phyloP scores from a whole-genome alignment of 92 coral and sea anemone species.

The Phenganax stokvisi region DNA sequence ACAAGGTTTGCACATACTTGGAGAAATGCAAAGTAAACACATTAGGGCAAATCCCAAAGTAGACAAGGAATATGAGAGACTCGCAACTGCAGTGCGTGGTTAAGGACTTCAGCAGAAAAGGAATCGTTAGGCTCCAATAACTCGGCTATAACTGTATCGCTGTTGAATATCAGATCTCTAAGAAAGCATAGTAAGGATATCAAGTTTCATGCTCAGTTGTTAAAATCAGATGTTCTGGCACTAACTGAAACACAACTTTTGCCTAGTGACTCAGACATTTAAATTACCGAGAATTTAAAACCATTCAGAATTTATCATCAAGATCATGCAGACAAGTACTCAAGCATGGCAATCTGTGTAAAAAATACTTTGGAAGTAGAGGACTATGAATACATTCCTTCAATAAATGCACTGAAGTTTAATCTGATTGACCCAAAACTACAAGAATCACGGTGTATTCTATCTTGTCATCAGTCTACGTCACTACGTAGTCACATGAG shows the following conservation, averaged over 20 bases:
- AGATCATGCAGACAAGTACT: slow-evolving; percentile 1
- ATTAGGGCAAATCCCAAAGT: not conserved
- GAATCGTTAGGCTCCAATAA: too few species aligned
- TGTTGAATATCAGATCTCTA: not conserved
- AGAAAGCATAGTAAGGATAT: not conserved
- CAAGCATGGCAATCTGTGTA: not conserved
- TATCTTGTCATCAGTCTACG: too few species aligned
- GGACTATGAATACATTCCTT: too few species aligned
- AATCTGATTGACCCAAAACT: too few species aligned
- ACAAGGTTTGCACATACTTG: not conserved
- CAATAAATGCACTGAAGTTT: too few species aligned
- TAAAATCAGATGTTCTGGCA: not conserved
- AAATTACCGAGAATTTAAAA: not conserved
- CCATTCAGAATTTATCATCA: not conserved
- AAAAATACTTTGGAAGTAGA: too few species aligned
- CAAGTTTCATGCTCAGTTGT: not conserved
- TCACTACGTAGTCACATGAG: too few species aligned
- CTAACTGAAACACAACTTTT: not conserved
- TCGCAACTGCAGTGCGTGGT: too few species aligned
- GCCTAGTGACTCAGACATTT: not conserved
- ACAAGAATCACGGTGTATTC: too few species aligned
- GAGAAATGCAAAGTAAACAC: not conserved
- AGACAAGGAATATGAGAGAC: too few species aligned
- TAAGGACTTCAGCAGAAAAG: too few species aligned
- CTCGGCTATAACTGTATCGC: not conserved